Evolutionary conservation across 2,888 invertebrate genomes (phyloP), one percentile per base, ranked within the genome.

Genomic region (Cylindroiulus punctatus): DNA sequence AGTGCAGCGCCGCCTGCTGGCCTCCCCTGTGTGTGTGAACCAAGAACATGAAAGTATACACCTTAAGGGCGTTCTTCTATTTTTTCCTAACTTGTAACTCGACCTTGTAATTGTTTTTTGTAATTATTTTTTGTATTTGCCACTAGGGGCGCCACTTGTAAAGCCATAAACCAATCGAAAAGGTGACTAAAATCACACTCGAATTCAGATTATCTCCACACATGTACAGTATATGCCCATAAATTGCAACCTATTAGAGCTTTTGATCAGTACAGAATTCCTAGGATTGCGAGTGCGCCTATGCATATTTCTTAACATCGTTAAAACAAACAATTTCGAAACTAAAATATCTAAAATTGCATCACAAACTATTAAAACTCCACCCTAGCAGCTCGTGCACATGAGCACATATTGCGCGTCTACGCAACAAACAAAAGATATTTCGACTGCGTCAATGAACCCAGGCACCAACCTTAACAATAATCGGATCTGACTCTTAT

Each of bases 361-460:
- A 65, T 65, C 65, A 65, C 22, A 26, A 65, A 65, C 12, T 22
- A 8, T 26, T 22, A 65, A 26, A 65, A 22, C 57, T 47, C 3
- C 17, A 14, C n/a, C 22, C 26, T 65, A 26, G 7, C 65, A 10
- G 26, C 65, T 22, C 65, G n/a, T n/a, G n/a, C 65, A 22, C 65
- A 22, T 26, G 26, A 26, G 10, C 65, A 65, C 65, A 65, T 65
- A 65, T 65, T 65, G 65, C 65, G 12, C 57, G 65, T 65, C 22
- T 47, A 14, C 14, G 47, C 65, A 12, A 26, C 65, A 65, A 65
- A 65, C 65, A 65, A 65, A 65, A 65, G 65, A 65, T 65, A 65
- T 65, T 65, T 65, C 7, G 26, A 65, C 26, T 65, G 65, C 65
- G 65, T 65, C 65, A 65, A 65, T 65, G 65, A 65, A 65, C 65